phyloP scores from a whole-genome alignment of 2,797 vertebrate genomes.

The Ciconia nigra region DNA sequence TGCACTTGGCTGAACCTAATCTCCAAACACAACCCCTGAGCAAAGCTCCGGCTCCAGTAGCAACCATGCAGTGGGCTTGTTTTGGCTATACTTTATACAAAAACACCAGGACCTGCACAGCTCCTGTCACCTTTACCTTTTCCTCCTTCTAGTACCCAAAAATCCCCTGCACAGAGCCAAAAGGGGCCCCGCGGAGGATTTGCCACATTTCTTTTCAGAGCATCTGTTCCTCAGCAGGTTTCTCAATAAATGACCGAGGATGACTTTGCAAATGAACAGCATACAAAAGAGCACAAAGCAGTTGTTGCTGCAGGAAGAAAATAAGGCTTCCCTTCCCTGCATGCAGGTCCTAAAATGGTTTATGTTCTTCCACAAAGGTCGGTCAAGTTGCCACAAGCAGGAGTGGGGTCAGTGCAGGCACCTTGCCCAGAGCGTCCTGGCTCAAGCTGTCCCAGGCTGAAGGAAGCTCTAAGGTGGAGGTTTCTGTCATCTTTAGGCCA shows the following conservation, averaged over 20 bases:
- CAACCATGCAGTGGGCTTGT: accelerated
- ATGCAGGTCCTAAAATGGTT: neutral
- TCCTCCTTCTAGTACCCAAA: neutral
- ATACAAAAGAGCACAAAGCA: neutral
- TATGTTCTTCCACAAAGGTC: neutral
- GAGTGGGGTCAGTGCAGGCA: neutral
- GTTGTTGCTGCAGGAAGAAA: neutral
- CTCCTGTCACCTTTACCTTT: neutral
- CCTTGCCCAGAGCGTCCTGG: neutral
- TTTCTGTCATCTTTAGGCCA: neutral
- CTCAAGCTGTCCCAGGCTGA: neutral
- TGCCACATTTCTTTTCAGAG: accelerated
- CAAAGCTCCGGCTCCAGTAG: neutral
- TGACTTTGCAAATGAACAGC: neutral
- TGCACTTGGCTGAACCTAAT: neutral
- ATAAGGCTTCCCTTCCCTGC: neutral
- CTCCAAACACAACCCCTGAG: neutral
- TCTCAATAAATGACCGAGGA: neutral
- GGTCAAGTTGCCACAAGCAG: neutral
- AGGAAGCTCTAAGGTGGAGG: neutral
- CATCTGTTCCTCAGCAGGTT: neutral
- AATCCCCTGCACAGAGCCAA: neutral
- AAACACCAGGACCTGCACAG: neutral
- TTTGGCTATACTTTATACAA: neutral
- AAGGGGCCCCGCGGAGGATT: accelerated